A percentile compares a stretch with the other conserved stretches of the same genome.
Evolutionary conservation across 2,888 invertebrate genomes (phyloP).

Genomic region (Ypsolopha scabrella): DNA sequence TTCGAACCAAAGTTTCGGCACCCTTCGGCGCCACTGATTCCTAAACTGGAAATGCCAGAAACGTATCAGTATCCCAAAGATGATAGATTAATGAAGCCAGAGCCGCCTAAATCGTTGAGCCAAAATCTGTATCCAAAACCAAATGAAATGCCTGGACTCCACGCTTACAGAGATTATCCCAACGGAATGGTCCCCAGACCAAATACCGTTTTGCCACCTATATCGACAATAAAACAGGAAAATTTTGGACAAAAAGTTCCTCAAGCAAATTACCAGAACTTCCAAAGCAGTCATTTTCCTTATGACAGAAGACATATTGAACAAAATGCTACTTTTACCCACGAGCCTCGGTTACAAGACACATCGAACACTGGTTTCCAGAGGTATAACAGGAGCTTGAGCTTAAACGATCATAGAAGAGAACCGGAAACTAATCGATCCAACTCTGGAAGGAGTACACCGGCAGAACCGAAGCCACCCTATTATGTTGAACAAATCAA

Average conservation of each 20-base stretch:
- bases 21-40: slow-evolving; percentile 53
- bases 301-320: slow-evolving; percentile 38
- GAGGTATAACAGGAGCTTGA: slow-evolving; percentile 43
- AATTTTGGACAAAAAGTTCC: slow-evolving; percentile 48
- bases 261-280: slow-evolving; percentile 33
- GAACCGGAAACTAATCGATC: slow-evolving; percentile 25
- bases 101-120: slow-evolving; percentile 29
- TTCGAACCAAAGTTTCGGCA: slow-evolving; percentile 57
- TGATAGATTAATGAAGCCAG: slow-evolving; percentile 40
- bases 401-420: slow-evolving; percentile 31
- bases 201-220: slow-evolving; percentile 52
- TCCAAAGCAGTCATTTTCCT: slow-evolving; percentile 31
- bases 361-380: slow-evolving; percentile 43
- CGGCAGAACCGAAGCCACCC: slow-evolving; percentile 44
- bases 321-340: slow-evolving; percentile 29
- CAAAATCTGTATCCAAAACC: slow-evolving; percentile 32
- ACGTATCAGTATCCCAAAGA: slow-evolving; percentile 53
- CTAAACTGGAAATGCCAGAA: slow-evolving; percentile 59
- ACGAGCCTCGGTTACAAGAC: slow-evolving; percentile 40
- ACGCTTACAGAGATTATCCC: slow-evolving; percentile 39
- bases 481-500: slow-evolving; percentile 66
- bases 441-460: slow-evolving; percentile 20
- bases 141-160: slow-evolving; percentile 28
- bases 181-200: slow-evolving; percentile 32
- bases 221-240: slow-evolving; percentile 65